These are phyloP conservation scores for Donacobius atricapilla DNA, from an alignment of 2,113 vertebrate genomes.

Conservation along the genomic window DNA sequence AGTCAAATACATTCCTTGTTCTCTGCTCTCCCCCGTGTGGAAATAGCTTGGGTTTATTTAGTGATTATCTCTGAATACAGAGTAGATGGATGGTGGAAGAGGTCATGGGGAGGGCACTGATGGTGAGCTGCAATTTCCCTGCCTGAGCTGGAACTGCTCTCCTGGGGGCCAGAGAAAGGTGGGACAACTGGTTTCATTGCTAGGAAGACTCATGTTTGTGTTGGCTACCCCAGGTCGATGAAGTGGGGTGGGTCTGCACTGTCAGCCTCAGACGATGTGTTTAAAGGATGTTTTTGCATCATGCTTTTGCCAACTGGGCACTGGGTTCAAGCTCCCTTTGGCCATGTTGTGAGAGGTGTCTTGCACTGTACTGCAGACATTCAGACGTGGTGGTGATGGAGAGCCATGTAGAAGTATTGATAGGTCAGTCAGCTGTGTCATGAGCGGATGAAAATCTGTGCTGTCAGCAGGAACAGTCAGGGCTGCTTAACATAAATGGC, in stretches of 20 bases:
- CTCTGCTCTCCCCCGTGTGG: not conserved
- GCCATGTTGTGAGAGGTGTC: not conserved
- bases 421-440: not conserved
- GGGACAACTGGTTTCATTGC: not conserved
- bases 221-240: not conserved
- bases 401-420: not conserved
- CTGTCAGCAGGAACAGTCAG: constrained; percentile 43
- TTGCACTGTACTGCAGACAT: not conserved
- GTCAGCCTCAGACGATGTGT: not conserved
- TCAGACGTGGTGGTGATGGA: not conserved
- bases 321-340: not conserved
- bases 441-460: constrained; percentile 41
- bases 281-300: not conserved
- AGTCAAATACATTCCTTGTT: not conserved
- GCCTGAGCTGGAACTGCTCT: not conserved
- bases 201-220: not conserved
- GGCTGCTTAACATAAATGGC: constrained; percentile 31
- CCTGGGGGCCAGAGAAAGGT: not conserved
- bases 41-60: not conserved
- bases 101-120: not conserved
- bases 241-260: not conserved
- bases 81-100: not conserved
- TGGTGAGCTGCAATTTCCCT: not conserved
- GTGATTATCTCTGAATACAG: not conserved
- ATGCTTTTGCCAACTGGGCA: not conserved